These are phyloP conservation scores for Pollachius pollachius DNA, from an alignment of 2,113 vertebrate species.

Conservation along the genomic window DNA sequence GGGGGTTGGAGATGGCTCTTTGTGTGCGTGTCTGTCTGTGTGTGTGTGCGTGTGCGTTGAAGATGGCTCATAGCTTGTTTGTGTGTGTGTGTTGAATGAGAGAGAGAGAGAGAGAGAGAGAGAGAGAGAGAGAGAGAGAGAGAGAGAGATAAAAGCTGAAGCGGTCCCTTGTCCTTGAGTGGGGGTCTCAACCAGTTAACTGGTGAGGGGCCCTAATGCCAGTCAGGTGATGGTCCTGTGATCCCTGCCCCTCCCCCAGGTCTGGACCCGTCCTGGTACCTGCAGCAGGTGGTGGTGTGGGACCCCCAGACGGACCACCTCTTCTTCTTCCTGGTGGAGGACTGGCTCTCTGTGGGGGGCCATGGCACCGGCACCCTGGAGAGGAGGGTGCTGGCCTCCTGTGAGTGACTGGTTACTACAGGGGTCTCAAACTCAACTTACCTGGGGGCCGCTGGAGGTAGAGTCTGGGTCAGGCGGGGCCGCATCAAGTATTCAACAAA, in stretches of 20 bases:
- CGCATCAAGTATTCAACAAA: too few relatives aligned
- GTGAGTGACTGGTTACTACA: constrained; percentile 54
- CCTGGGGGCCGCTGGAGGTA: too few relatives aligned
- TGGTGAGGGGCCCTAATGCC: too few relatives aligned
- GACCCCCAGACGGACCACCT: constrained; percentile 76
- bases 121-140: too few relatives aligned
- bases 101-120: too few relatives aligned
- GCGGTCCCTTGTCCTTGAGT: not conserved
- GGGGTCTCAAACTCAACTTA: too few relatives aligned
- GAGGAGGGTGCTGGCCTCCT: constrained; percentile 76
- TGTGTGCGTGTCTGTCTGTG: not conserved
- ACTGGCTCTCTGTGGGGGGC: constrained; percentile 82
- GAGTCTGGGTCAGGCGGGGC: too few relatives aligned
- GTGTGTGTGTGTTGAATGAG: too few relatives aligned
- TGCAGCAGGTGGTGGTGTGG: constrained; percentile 79
- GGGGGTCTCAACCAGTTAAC: not conserved
- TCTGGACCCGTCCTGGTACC: constrained; percentile 77
- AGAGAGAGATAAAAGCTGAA: not conserved
- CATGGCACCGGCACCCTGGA: constrained; percentile 73
- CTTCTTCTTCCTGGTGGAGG: constrained; percentile 79
- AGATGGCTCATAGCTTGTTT: too few relatives aligned
- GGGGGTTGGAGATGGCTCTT: not conserved
- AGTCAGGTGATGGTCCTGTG: not conserved
- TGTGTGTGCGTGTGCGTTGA: too few relatives aligned
- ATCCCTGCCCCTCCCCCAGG: constrained; percentile 47